phyloP scores from a whole-genome alignment of 2,797 vertebrate genomes.

The Pseudomugil tenellus region DNA sequence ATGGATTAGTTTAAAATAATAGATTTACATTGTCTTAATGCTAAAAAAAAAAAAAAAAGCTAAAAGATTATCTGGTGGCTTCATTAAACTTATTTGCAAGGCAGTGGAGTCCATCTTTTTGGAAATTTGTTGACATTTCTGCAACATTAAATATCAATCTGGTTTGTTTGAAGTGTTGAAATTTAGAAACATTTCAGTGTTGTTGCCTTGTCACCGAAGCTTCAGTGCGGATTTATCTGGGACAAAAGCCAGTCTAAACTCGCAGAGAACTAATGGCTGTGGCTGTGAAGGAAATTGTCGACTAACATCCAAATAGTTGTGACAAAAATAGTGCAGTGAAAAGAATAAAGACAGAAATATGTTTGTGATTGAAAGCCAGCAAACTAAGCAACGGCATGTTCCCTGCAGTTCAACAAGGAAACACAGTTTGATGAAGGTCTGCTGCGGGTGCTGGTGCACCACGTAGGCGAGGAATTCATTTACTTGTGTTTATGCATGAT shows the following conservation, averaged over 20 bases:
- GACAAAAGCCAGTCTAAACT: slow-evolving; percentile 30
- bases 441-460: background rate
- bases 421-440: slow-evolving; percentile 11
- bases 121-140: background rate
- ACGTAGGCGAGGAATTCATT: slow-evolving; percentile 43
- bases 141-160: background rate
- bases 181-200: background rate
- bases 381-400: slow-evolving; percentile 8
- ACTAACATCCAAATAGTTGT: slow-evolving; percentile 5
- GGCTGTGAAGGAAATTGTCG: slow-evolving; percentile 12
- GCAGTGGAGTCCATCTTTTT: background rate
- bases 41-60: background rate
- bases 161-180: background rate
- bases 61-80: background rate
- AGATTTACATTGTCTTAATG: background rate
- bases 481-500: slow-evolving; percentile 41
- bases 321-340: slow-evolving; percentile 8
- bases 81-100: background rate
- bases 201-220: no score
- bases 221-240: slow-evolving; percentile 16
- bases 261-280: background rate
- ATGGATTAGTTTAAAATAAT: background rate
- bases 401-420: slow-evolving; percentile 15
- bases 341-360: background rate
- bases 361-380: background rate